These are phyloP conservation scores for Enteromius trimaculatus DNA, from an alignment of 2,797 vertebrate genomes.

Conservation along the genomic window DNA sequence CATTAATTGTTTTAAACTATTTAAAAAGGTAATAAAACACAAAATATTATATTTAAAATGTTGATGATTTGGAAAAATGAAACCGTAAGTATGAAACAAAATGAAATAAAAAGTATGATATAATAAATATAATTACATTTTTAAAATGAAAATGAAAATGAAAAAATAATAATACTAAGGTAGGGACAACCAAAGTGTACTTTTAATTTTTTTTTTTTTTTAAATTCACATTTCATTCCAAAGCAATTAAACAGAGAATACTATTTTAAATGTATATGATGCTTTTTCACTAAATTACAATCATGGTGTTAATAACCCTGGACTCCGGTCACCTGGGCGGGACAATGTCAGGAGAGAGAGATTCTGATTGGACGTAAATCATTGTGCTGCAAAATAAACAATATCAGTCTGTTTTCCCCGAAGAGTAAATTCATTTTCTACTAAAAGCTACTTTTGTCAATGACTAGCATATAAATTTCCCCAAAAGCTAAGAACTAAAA, in stretches of 20 bases:
- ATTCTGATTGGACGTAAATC: neutral
- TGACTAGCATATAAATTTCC: neutral
- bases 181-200: neutral
- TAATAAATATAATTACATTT: neutral
- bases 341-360: neutral
- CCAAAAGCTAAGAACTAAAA: conserved; percentile 18
- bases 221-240: neutral
- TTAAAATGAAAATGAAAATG: neutral
- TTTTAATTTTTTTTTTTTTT: too few species aligned
- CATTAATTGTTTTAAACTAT: neutral
- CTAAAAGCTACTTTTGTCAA: conserved; percentile 3
- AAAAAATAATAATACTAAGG: too few species aligned
- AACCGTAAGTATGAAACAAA: neutral
- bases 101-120: neutral
- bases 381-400: too few species aligned
- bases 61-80: neutral
- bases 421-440: neutral
- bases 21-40: neutral
- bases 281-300: too few species aligned
- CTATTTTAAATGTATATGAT: neutral
- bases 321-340: neutral
- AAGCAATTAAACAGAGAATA: neutral
- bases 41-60: neutral
- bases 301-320: neutral
- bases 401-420: neutral